These are phyloP conservation scores for Cryptoprocta ferox DNA, from an alignment of 2,797 vertebrate species.

Conservation along the genomic window DNA sequence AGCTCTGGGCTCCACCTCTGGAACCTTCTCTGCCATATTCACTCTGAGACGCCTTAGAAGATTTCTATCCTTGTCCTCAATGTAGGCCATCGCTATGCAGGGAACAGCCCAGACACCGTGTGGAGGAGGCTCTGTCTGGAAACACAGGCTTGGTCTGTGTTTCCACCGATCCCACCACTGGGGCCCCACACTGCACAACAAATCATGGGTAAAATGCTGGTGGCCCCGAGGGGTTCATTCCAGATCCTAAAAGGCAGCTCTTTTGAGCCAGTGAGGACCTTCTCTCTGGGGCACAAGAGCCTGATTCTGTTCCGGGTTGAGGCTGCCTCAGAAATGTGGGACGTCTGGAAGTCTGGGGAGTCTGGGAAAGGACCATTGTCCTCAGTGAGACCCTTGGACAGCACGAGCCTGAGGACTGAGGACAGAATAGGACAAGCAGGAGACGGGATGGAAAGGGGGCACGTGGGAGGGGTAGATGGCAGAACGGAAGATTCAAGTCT, in stretches of 20 bases:
- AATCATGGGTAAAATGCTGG: not conserved
- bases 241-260: not conserved
- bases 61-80: not conserved
- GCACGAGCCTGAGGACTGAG: not conserved
- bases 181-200: not conserved
- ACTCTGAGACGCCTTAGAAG: not conserved
- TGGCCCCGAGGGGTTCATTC: not conserved
- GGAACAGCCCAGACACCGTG: fast-evolving
- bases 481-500: not conserved
- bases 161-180: not conserved
- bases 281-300: not conserved
- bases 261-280: not conserved
- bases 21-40: not conserved
- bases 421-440: not conserved
- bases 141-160: not conserved
- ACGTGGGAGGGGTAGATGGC: not conserved
- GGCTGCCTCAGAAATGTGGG: not conserved
- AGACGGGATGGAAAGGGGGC: not conserved
- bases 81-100: fast-evolving
- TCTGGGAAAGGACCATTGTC: not conserved
- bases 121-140: not conserved
- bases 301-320: not conserved
- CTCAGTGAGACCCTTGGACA: not conserved
- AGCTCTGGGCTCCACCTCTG: not conserved
- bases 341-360: too few relatives aligned